Percentiles rank a stretch among this genome's conserved stretches.
Evolutionary conservation across 1,140 invertebrate species (phyloP).

Genomic region (Aphelenchoides besseyi): DNA sequence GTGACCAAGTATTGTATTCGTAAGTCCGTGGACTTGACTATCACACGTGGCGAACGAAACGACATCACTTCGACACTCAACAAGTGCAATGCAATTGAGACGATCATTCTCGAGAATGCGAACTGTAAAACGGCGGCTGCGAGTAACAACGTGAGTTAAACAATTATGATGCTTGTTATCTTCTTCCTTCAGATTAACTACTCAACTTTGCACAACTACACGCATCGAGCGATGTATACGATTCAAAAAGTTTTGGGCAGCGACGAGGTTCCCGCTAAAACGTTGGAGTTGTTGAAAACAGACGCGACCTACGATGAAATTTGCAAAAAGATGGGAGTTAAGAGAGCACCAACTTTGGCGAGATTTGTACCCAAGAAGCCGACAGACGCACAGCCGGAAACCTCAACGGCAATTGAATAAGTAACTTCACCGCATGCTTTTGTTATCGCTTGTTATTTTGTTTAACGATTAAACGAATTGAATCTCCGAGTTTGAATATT

Average conservation of each 20-base stretch:
- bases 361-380: not conserved
- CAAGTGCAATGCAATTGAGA: slow-evolving; percentile 10
- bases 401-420: not conserved
- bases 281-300: not conserved
- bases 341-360: slow-evolving; percentile 5
- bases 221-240: not conserved
- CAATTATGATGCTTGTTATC: not conserved
- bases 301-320: not conserved
- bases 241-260: not conserved
- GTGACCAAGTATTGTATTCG: not conserved
- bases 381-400: not conserved
- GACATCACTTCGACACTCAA: not conserved
- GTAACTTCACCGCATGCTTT: too few species aligned
- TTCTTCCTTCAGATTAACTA: slow-evolving; percentile 3
- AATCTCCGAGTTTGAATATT: not conserved
- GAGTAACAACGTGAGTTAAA: not conserved
- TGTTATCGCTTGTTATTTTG: not conserved
- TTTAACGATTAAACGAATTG: not conserved
- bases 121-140: not conserved
- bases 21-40: not conserved
- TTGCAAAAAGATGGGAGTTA: not conserved
- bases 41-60: not conserved
- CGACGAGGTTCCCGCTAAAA: not conserved
- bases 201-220: slow-evolving; percentile 11
- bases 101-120: slow-evolving; percentile 4